Evolutionary conservation across 2,113 vertebrate species (phyloP).

Genomic region (Acanthochromis polyacanthus): DNA sequence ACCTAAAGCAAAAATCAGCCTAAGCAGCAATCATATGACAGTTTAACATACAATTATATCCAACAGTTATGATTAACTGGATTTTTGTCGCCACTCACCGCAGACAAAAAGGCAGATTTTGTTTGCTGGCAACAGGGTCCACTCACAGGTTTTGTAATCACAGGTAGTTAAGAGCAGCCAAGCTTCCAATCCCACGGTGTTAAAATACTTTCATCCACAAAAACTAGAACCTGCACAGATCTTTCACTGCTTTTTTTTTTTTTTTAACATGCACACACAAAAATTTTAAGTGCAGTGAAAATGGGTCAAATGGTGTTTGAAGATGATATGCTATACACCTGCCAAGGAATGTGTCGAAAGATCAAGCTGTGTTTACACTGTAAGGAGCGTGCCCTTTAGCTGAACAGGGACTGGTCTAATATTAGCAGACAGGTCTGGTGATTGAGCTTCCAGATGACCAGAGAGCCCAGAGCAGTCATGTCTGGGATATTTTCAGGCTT

Average conservation of each 20-base stretch:
- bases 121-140: slow-evolving; percentile 13
- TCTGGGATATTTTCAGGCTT: slow-evolving; percentile 75
- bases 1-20: slow-evolving; percentile 42
- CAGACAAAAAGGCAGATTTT: slow-evolving; percentile 34
- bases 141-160: slow-evolving; percentile 38
- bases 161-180: slow-evolving; percentile 26
- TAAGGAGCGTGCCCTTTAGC: slow-evolving; percentile 41
- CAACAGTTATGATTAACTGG: slow-evolving; percentile 60
- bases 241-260: neutral
- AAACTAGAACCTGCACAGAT: neutral
- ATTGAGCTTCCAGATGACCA: slow-evolving; percentile 46
- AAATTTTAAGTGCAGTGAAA: neutral
- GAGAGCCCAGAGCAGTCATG: slow-evolving; percentile 30
- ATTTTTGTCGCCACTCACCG: slow-evolving; percentile 42
- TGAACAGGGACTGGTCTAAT: slow-evolving; percentile 61
- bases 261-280: slow-evolving; percentile 2
- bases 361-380: slow-evolving; percentile 17
- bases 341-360: slow-evolving; percentile 1
- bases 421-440: slow-evolving; percentile 72
- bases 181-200: slow-evolving; percentile 1
- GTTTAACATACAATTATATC: slow-evolving; percentile 67
- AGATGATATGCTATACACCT: neutral
- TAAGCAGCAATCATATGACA: slow-evolving; percentile 36
- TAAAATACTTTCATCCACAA: slow-evolving; percentile 4
- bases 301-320: neutral